Percentiles rank a stretch among this genome's conserved stretches.
phyloP scores from a whole-genome alignment of 2,797 vertebrate genomes.

The Pseudochaenichthys georgianus region DNA sequence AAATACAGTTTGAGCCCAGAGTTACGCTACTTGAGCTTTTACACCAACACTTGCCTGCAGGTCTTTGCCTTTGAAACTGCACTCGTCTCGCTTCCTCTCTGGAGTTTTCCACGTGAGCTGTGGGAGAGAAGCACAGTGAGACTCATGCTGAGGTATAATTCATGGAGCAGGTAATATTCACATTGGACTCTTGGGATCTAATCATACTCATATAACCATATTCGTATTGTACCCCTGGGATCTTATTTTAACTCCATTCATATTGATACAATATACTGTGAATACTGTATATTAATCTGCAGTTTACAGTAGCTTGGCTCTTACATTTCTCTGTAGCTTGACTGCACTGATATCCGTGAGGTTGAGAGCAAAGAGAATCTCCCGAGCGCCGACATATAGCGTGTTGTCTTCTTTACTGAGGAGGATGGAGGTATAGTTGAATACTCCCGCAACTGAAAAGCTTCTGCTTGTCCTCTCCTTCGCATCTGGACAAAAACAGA shows the following conservation, averaged over 20 bases:
- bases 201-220: conserved; percentile 22
- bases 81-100: conserved; percentile 90
- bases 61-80: conserved; percentile 97
- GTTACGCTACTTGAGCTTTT: conserved; percentile 36
- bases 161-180: conserved; percentile 26
- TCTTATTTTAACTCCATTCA: conserved; percentile 32
- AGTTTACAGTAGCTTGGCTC: conserved; percentile 47
- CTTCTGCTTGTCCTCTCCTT: conserved; percentile 84
- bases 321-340: conserved; percentile 84
- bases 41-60: conserved; percentile 85
- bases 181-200: conserved; percentile 11
- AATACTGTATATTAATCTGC: conserved; percentile 11
- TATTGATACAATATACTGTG: conserved; percentile 21
- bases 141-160: conserved; percentile 21
- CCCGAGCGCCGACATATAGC: conserved; percentile 91
- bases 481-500: conserved; percentile 74
- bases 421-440: conserved; percentile 91
- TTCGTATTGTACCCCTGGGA: conserved; percentile 8
- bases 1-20: conserved; percentile 37
- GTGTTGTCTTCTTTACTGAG: conserved; percentile 88
- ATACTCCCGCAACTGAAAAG: conserved; percentile 84
- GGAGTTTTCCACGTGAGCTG: conserved; percentile 93
- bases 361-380: conserved; percentile 89
- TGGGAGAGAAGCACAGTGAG: conserved; percentile 51
- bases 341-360: conserved; percentile 83